These are phyloP conservation scores for Craterocephalus amniculus DNA, from an alignment of 2,797 vertebrate genomes.

Conservation along the genomic window DNA sequence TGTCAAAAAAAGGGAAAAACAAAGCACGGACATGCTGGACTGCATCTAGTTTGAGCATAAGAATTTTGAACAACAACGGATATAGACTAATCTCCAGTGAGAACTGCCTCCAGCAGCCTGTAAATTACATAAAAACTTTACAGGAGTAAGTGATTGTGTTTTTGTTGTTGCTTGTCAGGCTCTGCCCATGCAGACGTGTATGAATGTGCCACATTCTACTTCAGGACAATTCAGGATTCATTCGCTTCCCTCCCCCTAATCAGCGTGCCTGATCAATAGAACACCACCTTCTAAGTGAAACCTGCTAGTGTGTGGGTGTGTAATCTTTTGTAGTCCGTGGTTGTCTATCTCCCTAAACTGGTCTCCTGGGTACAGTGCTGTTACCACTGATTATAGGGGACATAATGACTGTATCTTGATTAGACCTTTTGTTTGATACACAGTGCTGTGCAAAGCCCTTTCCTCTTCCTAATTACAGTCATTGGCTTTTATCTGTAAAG, in stretches of 20 bases:
- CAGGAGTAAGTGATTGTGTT: neutral
- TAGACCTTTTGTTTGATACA: constrained; percentile 51
- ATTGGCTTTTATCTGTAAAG: constrained; percentile 19
- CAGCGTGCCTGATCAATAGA: neutral
- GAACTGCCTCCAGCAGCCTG: neutral
- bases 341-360: constrained; percentile 16
- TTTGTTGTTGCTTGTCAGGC: neutral
- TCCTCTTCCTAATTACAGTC: constrained; percentile 49
- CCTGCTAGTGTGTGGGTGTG: neutral
- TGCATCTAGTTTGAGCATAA: neutral
- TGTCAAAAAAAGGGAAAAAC: constrained; percentile 14
- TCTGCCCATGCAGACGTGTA: constrained; percentile 5
- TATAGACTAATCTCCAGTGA: constrained; percentile 11
- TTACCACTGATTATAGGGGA: constrained; percentile 41
- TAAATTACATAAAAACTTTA: constrained; percentile 7
- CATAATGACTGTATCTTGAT: constrained; percentile 38
- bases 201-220: constrained; percentile 28
- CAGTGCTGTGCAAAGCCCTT: constrained; percentile 60
- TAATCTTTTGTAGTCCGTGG: neutral
- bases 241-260: constrained; percentile 15
- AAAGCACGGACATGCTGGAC: constrained; percentile 14
- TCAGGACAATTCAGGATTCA: constrained; percentile 21
- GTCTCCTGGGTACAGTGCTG: constrained; percentile 37
- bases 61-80: neutral
- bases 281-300: constrained; percentile 11